These are phyloP conservation scores for Enteromius unitaeniatus DNA, from an alignment of 2,797 vertebrate species.

Conservation along the genomic window DNA sequence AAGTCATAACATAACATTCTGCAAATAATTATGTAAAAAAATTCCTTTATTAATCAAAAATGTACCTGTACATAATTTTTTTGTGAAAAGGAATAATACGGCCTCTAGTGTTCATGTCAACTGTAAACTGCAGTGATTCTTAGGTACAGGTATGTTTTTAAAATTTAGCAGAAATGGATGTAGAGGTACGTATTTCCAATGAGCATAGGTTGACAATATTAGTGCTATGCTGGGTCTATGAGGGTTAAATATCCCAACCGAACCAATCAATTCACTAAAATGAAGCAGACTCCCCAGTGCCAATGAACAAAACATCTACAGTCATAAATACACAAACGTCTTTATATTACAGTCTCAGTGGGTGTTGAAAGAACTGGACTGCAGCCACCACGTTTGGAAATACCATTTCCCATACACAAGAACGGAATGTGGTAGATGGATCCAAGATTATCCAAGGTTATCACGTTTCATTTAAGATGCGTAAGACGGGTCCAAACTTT, in stretches of 20 bases:
- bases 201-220: background rate
- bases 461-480: conserved; percentile 47
- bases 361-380: conserved; percentile 41
- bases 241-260: background rate
- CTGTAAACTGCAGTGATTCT: no score
- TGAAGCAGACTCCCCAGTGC: background rate
- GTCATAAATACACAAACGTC: conserved; percentile 11
- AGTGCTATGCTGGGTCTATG: background rate
- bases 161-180: no score
- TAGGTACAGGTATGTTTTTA: no score
- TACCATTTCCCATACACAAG: conserved; percentile 51
- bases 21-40: no score
- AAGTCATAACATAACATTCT: no score
- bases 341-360: conserved; percentile 36
- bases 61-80: no score
- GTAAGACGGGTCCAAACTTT: conserved; percentile 54
- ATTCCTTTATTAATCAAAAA: no score
- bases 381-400: conserved; percentile 31
- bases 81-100: no score
- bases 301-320: background rate
- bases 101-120: no score
- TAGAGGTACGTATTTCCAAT: no score
- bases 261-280: background rate
- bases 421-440: conserved; percentile 41
- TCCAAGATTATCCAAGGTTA: conserved; percentile 43